Evolutionary conservation across 2,113 vertebrate species (phyloP).

Genomic region (Ploceus nigricollis): DNA sequence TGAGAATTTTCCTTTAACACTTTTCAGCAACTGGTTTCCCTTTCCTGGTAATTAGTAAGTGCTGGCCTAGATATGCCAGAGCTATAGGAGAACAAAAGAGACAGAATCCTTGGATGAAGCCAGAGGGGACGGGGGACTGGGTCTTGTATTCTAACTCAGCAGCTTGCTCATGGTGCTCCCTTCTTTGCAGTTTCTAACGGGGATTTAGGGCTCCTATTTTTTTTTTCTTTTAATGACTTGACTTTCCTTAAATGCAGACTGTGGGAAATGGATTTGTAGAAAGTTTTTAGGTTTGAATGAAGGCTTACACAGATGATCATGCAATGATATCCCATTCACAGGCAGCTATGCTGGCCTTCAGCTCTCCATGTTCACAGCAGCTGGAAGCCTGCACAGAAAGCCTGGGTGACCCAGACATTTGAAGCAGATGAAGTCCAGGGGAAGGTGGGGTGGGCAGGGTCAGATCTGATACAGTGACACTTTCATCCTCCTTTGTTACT

Average conservation of each 20-base stretch:
- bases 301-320: not conserved
- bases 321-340: not conserved
- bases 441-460: not conserved
- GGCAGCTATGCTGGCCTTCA: not conserved
- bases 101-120: not conserved
- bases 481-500: not conserved
- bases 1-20: not conserved
- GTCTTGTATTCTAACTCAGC: not conserved
- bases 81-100: not conserved
- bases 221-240: not conserved
- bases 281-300: too few relatives aligned
- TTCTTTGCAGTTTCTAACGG: not conserved
- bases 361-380: not conserved
- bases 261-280: too few relatives aligned
- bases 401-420: not conserved
- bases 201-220: not conserved
- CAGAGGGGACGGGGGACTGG: not conserved
- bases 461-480: not conserved
- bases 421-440: not conserved
- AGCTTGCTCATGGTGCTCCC: not conserved
- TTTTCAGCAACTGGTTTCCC: not conserved
- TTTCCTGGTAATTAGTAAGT: not conserved
- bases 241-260: not conserved
- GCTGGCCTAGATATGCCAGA: not conserved
- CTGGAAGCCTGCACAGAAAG: not conserved